Evolutionary conservation across 2,888 invertebrate genomes (phyloP), one percentile per base, ranked within the genome.

Genomic region (Eupelmus urozonus): DNA sequence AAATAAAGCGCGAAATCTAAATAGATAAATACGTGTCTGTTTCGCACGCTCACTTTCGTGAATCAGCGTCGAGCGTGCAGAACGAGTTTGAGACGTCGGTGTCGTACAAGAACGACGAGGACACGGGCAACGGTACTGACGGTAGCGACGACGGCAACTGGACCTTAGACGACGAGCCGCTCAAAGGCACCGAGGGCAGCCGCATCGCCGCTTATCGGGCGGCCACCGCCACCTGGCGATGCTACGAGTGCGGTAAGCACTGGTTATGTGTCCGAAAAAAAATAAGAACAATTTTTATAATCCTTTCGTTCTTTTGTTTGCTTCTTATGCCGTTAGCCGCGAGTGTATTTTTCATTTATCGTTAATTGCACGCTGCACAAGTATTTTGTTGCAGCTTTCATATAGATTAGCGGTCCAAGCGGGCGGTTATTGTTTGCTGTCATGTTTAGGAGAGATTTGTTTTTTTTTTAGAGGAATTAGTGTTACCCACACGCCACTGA

Each of bases 61-160:
- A n/a, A n/a, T n/a, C 60, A 89, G 89, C 89, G 18, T 89, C 89
- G 55, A 89, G 87, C 78, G 88, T 89, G 42, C 90, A 89, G 79
- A 90, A 90, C 80, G 90, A 90, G 81, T 90, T 89, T 77, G 88
- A 90, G 82, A 86, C 88, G 11, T 87, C 88, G 45, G 89, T 89
- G 34, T 70, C 75, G 62, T 87, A 87, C 76, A 88, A 84, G 11
- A 87, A 85, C 55, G 89, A 89, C 72, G 86, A 88, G 72, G 80
- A 80, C 69, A 69, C 72, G 63, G 88, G 89, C 81, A 86, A 87
- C 71, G 87, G 85, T 29, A 88, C 86, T 3, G 89, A 89, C 72
- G 85, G 84, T 13, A 87, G 86, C 65, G 89, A 89, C 72, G 89
- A 89, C 55, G 88, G 85, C 65, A 87, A 88, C 80, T 89, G 89